phyloP scores from a whole-genome alignment of 2,797 vertebrate species.

The Eulemur albifrons region DNA sequence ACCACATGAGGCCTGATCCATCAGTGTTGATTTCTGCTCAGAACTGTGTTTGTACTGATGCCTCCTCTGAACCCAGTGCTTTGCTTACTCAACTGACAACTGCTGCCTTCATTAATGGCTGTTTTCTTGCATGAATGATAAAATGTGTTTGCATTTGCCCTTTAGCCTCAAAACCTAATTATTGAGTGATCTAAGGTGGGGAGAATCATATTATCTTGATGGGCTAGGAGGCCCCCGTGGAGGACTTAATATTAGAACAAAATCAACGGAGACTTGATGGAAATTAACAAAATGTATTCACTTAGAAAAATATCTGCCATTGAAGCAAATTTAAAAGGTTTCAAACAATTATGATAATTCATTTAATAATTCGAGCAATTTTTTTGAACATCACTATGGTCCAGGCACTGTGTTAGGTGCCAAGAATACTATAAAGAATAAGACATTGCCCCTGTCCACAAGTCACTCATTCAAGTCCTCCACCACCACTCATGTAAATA shows the following conservation, averaged over 20 bases:
- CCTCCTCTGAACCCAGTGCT: neutral
- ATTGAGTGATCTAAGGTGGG: neutral
- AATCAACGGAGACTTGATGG: slow-evolving; percentile 22
- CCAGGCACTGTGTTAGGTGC: neutral
- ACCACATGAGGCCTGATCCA: neutral
- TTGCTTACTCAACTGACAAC: slow-evolving; percentile 6
- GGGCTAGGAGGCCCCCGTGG: neutral
- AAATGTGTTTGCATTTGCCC: slow-evolving; percentile 47
- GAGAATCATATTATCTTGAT: slow-evolving; percentile 45
- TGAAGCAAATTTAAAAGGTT: slow-evolving; percentile 22
- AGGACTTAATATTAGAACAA: slow-evolving; percentile 44
- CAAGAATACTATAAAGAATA: neutral
- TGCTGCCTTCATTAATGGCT: slow-evolving; percentile 19
- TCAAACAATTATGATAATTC: neutral
- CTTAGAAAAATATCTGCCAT: slow-evolving; percentile 15
- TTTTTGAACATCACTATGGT: neutral
- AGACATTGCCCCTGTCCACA: neutral
- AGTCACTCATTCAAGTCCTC: neutral
- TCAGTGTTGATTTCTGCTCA: neutral
- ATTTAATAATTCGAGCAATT: slow-evolving; percentile 21
- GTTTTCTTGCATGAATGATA: slow-evolving; percentile 24
- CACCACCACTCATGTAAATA: neutral
- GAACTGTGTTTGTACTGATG: neutral
- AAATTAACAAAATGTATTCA: slow-evolving; percentile 50
- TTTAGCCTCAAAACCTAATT: slow-evolving; percentile 52